A percentile compares a stretch with the other conserved stretches of the same genome.
Conservation (phyloP, 2,113 vertebrate species). For the Meleagris gallopavo region DNA sequence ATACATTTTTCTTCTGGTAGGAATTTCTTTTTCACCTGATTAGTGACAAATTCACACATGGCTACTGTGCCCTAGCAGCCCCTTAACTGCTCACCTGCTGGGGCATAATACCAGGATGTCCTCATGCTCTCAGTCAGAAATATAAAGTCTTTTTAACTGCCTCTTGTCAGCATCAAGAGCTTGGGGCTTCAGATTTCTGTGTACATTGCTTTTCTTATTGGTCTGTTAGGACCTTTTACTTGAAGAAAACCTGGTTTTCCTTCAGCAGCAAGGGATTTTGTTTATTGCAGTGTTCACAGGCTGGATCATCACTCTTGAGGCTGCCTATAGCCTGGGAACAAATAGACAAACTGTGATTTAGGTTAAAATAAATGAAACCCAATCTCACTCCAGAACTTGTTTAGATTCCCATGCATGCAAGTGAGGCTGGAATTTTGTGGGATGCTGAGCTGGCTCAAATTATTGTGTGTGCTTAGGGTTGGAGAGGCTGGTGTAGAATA, state of each 20-base stretch:
- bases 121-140: accelerated
- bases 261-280: background rate
- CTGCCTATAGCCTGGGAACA: background rate
- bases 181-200: background rate
- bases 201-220: background rate
- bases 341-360: background rate
- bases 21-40: background rate
- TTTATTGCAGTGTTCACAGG: background rate
- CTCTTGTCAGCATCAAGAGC: background rate
- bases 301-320: background rate
- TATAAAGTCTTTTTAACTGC: background rate
- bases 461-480: background rate
- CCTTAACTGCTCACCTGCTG: background rate
- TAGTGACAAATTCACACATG: background rate
- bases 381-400: background rate
- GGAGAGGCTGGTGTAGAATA: background rate
- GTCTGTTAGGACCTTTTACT: background rate
- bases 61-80: background rate
- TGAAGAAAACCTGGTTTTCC: background rate
- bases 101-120: background rate
- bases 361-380: background rate
- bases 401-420: background rate
- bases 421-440: background rate
- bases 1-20: background rate
- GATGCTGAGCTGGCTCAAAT: background rate